phyloP scores from a whole-genome alignment of 2,888 invertebrate species.

The Pammene fasciana region DNA sequence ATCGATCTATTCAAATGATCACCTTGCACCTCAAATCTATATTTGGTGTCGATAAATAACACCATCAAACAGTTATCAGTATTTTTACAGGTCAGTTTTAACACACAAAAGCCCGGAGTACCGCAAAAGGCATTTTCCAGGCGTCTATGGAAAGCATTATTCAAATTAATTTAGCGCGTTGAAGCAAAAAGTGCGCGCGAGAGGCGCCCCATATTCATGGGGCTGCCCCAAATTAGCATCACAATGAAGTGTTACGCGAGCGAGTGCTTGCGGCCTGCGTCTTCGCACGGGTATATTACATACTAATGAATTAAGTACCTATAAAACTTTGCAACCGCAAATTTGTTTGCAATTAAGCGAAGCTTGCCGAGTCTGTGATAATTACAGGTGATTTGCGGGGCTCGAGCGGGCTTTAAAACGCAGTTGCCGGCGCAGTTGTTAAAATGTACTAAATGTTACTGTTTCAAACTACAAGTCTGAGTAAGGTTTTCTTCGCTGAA shows the following conservation, averaged over 20 bases:
- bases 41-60: constrained; percentile 4
- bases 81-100: constrained; percentile 24
- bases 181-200: constrained; percentile 79
- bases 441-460: constrained; percentile 29
- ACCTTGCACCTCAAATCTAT: background rate
- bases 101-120: constrained; percentile 50
- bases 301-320: constrained; percentile 72
- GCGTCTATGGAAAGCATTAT: constrained; percentile 80
- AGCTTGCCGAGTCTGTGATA: constrained; percentile 57
- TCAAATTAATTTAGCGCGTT: constrained; percentile 81
- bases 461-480: constrained; percentile 18
- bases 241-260: constrained; percentile 80
- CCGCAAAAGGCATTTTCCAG: constrained; percentile 77
- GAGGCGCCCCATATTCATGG: constrained; percentile 79
- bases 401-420: constrained; percentile 35
- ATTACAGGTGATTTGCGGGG: constrained; percentile 51
- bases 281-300: constrained; percentile 75
- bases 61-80: constrained; percentile 4
- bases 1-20: background rate
- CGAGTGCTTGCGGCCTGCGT: constrained; percentile 75
- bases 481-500: constrained; percentile 18
- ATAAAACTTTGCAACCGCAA: constrained; percentile 69
- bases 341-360: constrained; percentile 64
- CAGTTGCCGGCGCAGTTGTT: constrained; percentile 29
- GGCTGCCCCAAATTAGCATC: constrained; percentile 81